phyloP scores from a whole-genome alignment of 2,888 invertebrate species.

The Pharmacophagus antenor region DNA sequence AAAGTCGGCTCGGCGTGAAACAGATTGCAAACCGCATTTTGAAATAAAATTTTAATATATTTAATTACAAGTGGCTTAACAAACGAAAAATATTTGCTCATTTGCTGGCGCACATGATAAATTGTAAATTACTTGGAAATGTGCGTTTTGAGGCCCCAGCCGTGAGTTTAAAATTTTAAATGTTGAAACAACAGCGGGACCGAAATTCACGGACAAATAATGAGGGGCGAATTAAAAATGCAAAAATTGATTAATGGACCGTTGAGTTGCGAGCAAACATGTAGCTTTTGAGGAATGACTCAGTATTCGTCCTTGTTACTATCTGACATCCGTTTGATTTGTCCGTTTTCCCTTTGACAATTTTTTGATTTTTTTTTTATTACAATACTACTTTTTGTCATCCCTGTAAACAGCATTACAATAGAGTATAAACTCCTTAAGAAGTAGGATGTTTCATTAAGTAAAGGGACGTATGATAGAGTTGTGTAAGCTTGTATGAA shows the following conservation, averaged over 20 bases:
- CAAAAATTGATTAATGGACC: conserved; percentile 79
- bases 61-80: conserved; percentile 74
- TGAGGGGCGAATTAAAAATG: conserved; percentile 78
- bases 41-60: conserved; percentile 63
- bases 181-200: conserved; percentile 65
- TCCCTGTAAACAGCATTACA: too few relatives aligned
- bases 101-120: conserved; percentile 74
- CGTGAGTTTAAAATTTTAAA: conserved; percentile 69
- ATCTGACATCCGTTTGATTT: neutral
- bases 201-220: conserved; percentile 75
- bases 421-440: too few relatives aligned
- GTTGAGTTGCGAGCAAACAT: conserved; percentile 69
- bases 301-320: conserved; percentile 34
- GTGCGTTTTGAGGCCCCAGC: conserved; percentile 58
- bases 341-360: too few relatives aligned
- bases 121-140: conserved; percentile 79
- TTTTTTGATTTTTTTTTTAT: too few relatives aligned
- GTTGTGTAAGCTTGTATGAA: too few relatives aligned
- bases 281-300: conserved; percentile 58
- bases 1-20: conserved; percentile 46
- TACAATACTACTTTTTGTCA: too few relatives aligned
- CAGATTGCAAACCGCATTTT: conserved; percentile 54
- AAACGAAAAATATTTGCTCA: conserved; percentile 76
- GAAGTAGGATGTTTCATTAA: too few relatives aligned
- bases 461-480: too few relatives aligned